Conservation (phyloP, 2,888 invertebrate genomes). For the Nephrocerus scutellatus region DNA sequence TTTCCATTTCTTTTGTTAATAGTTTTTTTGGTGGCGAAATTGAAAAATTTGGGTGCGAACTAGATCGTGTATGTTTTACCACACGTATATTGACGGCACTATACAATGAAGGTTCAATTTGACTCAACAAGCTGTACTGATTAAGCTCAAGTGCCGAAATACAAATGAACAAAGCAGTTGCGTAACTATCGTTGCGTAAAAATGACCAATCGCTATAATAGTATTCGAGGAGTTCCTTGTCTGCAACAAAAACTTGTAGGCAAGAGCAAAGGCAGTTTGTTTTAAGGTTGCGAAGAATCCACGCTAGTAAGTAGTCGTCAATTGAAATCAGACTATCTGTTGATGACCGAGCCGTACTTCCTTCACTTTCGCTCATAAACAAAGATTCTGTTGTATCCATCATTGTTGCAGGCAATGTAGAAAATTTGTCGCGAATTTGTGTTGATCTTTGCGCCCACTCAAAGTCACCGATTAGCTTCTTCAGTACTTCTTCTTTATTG, state of each 20-base stretch:
- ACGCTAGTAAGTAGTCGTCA: constrained; percentile 27
- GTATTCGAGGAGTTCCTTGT: constrained; percentile 54
- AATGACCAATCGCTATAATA: constrained; percentile 56
- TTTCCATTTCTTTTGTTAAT: constrained; percentile 13
- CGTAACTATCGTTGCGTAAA: constrained; percentile 54
- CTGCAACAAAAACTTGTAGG: constrained; percentile 56
- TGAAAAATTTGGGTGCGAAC: constrained; percentile 54
- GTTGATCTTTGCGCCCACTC: constrained; percentile 32
- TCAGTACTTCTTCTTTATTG: constrained; percentile 17
- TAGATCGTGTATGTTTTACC: constrained; percentile 47
- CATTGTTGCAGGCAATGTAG: background rate
- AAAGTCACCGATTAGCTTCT: constrained; percentile 35
- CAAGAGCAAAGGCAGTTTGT: constrained; percentile 40
- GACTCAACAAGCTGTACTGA: constrained; percentile 55
- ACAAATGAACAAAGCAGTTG: constrained; percentile 57
- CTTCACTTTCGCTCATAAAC: background rate
- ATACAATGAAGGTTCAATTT: constrained; percentile 55
- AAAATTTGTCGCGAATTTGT: constrained; percentile 18
- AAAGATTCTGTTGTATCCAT: constrained; percentile 7
- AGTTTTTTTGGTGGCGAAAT: constrained; percentile 26
- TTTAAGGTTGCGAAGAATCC: constrained; percentile 31
- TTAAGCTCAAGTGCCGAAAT: constrained; percentile 58
- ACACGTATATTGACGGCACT: constrained; percentile 14
- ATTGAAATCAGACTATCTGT: constrained; percentile 5
- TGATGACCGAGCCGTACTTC: constrained; percentile 1